Evolutionary conservation across 92 coral and sea anemone species (phyloP).

Genomic region (Heliopora coerulea): DNA sequence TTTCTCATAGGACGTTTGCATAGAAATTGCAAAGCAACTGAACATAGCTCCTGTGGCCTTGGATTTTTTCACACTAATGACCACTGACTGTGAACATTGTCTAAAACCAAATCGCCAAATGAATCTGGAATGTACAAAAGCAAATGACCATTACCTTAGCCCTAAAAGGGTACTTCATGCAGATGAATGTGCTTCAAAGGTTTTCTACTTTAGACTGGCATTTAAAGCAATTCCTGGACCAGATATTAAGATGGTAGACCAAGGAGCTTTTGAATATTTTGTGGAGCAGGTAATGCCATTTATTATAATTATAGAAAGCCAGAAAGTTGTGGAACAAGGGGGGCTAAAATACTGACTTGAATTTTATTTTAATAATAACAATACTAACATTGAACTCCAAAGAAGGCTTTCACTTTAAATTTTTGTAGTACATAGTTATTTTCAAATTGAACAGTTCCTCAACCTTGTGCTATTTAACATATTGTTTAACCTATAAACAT

Average conservation of each 20-base stretch:
- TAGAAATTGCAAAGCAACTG: slow-evolving; percentile 60
- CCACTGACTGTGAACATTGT: slow-evolving; percentile 61
- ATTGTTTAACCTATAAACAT: no score
- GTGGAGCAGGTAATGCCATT: slow-evolving; percentile 71
- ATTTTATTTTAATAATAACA: no score
- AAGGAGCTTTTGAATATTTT: slow-evolving; percentile 62
- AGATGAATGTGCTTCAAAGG: slow-evolving; percentile 56
- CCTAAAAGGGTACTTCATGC: slow-evolving; percentile 64
- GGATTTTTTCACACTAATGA: slow-evolving; percentile 82
- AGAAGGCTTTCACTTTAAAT: no score
- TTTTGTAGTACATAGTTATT: no score
- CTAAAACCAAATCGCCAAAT: slow-evolving; percentile 39
- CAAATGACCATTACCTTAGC: slow-evolving; percentile 46
- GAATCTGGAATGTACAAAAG: slow-evolving; percentile 16
- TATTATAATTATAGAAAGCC: no score
- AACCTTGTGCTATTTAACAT: no score
- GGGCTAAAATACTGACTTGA: no score
- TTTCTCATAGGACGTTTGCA: slow-evolving; percentile 75
- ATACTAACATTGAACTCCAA: no score
- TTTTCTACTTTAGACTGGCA: slow-evolving; percentile 64
- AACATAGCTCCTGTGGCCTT: slow-evolving; percentile 66
- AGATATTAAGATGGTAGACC: slow-evolving; percentile 56
- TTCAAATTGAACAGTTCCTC: no score
- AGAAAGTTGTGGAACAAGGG: no score
- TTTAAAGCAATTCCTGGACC: slow-evolving; percentile 80